Percentiles rank a stretch among this genome's conserved stretches.
Conservation (phyloP, 2,113 vertebrate species). For the Lycaon pictus region DNA sequence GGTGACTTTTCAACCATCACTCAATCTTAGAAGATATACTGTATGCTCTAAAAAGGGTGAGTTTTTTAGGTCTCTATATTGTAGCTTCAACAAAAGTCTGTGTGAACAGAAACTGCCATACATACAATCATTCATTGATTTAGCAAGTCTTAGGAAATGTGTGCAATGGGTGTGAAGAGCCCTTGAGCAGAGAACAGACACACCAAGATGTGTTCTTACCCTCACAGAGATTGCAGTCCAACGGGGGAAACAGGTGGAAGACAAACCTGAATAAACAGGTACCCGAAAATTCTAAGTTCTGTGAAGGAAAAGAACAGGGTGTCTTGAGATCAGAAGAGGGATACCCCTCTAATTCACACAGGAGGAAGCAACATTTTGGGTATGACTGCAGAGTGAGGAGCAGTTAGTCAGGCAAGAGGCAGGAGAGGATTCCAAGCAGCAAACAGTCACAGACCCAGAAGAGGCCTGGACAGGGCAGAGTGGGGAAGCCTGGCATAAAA, state of each 20-base stretch:
- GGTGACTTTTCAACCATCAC: neutral
- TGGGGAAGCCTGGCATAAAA: neutral
- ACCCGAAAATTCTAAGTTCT: neutral
- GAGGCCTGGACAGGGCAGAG: neutral
- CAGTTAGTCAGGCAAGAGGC: neutral
- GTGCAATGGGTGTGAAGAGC: neutral
- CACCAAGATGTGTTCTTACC: neutral
- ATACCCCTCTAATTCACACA: neutral
- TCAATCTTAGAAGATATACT: neutral
- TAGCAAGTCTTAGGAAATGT: neutral
- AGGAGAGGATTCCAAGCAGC: neutral
- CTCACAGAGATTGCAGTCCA: neutral
- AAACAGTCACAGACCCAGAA: neutral
- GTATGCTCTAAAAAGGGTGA: neutral
- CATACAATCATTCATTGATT: neutral
- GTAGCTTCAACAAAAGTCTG: neutral
- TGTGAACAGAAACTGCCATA: neutral
- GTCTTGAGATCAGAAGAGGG: neutral
- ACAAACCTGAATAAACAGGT: too few relatives aligned
- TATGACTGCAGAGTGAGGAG: neutral
- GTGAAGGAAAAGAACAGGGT: neutral
- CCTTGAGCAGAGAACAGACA: neutral
- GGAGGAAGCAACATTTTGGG: neutral
- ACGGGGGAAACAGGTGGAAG: neutral
- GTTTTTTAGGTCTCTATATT: neutral